phyloP scores from a whole-genome alignment of 2,113 vertebrate genomes.

The Hydropotes inermis region DNA sequence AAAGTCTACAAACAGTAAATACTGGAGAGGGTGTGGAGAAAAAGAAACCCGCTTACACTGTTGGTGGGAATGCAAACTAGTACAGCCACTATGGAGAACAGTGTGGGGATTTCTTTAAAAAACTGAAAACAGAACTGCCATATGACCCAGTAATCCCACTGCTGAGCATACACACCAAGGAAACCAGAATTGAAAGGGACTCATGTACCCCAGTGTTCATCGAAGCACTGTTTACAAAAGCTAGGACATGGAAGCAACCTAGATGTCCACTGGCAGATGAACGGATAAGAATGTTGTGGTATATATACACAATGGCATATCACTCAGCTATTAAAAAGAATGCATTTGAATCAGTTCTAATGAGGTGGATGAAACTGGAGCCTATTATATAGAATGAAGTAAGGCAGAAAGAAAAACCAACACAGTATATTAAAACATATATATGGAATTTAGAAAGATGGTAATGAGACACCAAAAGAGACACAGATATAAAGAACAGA shows the following conservation, averaged over 20 bases:
- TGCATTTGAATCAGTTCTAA: neutral
- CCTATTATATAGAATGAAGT: neutral
- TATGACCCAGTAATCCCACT: neutral
- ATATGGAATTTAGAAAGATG: neutral
- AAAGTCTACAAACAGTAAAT: neutral
- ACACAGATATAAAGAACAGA: neutral
- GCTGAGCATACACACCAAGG: neutral
- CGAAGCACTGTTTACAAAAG: neutral
- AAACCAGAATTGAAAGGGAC: neutral
- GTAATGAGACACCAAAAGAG: neutral
- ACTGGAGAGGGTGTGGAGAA: neutral
- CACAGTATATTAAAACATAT: neutral
- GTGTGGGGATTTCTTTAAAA: neutral
- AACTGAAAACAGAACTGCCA: neutral
- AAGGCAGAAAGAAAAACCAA: neutral
- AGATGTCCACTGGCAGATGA: neutral
- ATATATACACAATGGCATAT: neutral
- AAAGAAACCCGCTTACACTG: neutral
- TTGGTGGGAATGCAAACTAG: neutral
- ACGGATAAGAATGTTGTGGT: neutral
- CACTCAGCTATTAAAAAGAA: neutral
- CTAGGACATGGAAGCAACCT: neutral
- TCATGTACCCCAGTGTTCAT: neutral
- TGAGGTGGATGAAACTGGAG: neutral
- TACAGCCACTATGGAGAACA: neutral